Base-by-base conservation (phyloP, 1,140 invertebrate genomes). In the Scylla paramamosain region DNA sequence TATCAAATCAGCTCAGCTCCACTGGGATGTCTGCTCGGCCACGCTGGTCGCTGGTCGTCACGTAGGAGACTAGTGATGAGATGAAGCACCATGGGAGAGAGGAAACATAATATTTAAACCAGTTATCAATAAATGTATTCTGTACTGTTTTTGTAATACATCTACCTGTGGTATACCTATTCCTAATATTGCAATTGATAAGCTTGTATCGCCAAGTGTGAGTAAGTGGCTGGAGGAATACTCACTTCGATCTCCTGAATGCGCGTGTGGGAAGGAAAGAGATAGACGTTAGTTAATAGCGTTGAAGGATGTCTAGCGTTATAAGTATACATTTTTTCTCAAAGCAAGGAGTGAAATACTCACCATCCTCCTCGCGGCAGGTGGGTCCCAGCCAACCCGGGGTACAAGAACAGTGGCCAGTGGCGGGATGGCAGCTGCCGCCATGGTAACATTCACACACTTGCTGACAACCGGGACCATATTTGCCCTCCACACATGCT, bases 361-460 rank as follows among this genome's bases (percentile, higher is more conserved):
- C 96, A 25, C 97, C 97, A 97, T 98, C 99, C 96, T 97, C 97
- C 83, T 97, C 97, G 96, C 98, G 98, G 97, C 99, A 99, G 87
- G 97, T 97, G 25, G 97, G 97, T 12, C 99, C 99, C 83, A 97
- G 98, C 97, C 97, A 99, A 10, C 99, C 99, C 82, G 99, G 97
- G 0, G 98, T 97, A 97, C 99, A 99, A 48, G 98, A 98, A 97
- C 99, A 99, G 93, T 97, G 97, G 95, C 99, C 98, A 98, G 96
- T 32, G 94, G 97, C 98, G 0, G 98, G 98, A 96, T 98, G 98
- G 96, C 98, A 99, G 2, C 97, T 97, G 0, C 98, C 98, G 31
- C 97, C 97, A 96, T 99, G 98, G 95, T 97, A 96, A 97, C 98
- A 99, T 94, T 97, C 97, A 96, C 98, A 99, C 82, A 97, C 96